Conservation (phyloP, 2,797 vertebrate genomes). For the Lepilemur ruficaudatus region DNA sequence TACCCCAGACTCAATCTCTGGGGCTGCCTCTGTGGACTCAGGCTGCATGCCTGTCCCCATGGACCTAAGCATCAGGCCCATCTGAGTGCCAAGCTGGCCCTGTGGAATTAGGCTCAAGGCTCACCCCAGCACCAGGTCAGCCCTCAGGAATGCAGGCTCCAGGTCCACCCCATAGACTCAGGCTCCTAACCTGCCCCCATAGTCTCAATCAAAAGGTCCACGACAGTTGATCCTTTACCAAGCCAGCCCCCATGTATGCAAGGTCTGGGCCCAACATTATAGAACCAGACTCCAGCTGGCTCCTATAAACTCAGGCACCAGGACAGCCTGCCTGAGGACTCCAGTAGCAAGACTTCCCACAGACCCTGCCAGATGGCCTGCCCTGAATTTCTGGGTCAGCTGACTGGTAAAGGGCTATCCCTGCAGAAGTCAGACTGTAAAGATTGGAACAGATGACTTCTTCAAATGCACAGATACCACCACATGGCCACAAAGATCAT, state of each 20-base stretch:
- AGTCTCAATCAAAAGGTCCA: no score
- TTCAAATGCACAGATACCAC: neutral
- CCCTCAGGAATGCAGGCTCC: neutral
- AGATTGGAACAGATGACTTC: neutral
- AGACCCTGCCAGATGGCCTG: neutral
- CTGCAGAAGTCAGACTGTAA: neutral
- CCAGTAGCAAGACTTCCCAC: neutral
- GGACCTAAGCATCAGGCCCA: neutral
- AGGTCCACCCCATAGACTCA: neutral
- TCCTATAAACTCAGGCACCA: neutral
- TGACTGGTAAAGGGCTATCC: neutral
- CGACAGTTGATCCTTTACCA: neutral
- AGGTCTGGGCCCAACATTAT: no score
- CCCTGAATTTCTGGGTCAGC: neutral
- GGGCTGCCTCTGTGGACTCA: neutral
- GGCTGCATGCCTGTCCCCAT: neutral
- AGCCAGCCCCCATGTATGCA: no score
- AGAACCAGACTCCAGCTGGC: neutral
- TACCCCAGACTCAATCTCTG: neutral
- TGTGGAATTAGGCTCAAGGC: neutral
- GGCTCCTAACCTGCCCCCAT: no score
- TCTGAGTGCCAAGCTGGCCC: neutral
- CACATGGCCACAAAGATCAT: neutral
- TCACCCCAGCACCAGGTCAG: neutral
- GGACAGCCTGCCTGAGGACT: neutral